Evolutionary conservation across 2,888 invertebrate species (phyloP), one percentile per base, ranked within the genome.

Genomic region (Zaprionus bogoriensis): DNA sequence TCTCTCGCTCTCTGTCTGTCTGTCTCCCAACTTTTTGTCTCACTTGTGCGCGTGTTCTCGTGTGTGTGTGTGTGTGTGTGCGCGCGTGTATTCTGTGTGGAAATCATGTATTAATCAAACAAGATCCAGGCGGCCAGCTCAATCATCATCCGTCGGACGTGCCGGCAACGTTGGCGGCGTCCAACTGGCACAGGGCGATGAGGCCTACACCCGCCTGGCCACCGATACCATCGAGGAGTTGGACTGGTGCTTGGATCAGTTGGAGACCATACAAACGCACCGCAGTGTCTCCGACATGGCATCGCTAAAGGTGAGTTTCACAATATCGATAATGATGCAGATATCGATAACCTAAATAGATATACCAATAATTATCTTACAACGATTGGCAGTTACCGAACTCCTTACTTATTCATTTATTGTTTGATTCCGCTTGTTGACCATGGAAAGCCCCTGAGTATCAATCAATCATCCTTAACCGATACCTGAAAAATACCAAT

Each of bases 261-360:
- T 99, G 92, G 99, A 99, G 93, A 99, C 98, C 78, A 99, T 99
- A 91, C 99, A 99, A 93, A 99, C 99, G 67, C 99, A 99, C 92
- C 95, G 99, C 90, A 99, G 98, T 88, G 99, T 99, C 87, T 98
- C 98, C 73, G 99, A 99, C 92, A 99, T 99, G 99, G 99, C 99
- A 89, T 98, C 99, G 81, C 95, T 97, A 89, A 99, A 99, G 96
- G 99, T 99, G 92, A 92, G 85, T 60, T 10, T 5, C 9, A 20
- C 19, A 4, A n/a, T n/a, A 12, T n/a, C 7, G 7, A 22, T 36
- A 17, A 17, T 17, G 36, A 36, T 32, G 1, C 3, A 27, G 27
- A 4, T 27, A 27, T 10, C 27, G 27, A 27, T 27, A n/a, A 2
- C 10, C 2, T 0, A 9, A 1, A 0, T 0, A 9, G 27, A 27